A percentile compares a stretch with the other conserved stretches of the same genome.
Conservation (phyloP, 53 echinoderm and acorn worm species). For the Luidia sarsii region DNA sequence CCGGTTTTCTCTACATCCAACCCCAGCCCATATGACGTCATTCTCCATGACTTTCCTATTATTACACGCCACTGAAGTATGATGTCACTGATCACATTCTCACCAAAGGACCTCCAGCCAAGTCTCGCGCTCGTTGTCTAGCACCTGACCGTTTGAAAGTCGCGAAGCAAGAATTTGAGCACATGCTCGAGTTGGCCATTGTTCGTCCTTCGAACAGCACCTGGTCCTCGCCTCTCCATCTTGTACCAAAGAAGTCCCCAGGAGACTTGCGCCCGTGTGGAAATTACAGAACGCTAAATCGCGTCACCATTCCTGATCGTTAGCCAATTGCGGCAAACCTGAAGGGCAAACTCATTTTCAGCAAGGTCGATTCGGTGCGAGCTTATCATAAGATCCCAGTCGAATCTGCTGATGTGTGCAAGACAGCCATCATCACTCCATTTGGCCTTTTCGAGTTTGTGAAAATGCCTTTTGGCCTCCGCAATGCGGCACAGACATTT, state of each 20-base stretch:
- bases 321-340: slow-evolving; percentile 46
- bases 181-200: slow-evolving; percentile 47
- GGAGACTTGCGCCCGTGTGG: slow-evolving; percentile 62
- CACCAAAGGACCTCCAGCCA: slow-evolving; percentile 44
- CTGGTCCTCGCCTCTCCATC: slow-evolving; percentile 50
- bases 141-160: slow-evolving; percentile 11
- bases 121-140: slow-evolving; percentile 29
- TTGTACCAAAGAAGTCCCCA: slow-evolving; percentile 43
- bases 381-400: slow-evolving; percentile 10
- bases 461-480: neutral
- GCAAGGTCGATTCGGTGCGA: slow-evolving; percentile 49
- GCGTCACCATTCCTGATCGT: slow-evolving; percentile 39
- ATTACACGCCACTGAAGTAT: slow-evolving; percentile 34
- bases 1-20: slow-evolving; percentile 1
- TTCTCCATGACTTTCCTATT: slow-evolving; percentile 4
- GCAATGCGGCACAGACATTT: slow-evolving; percentile 35
- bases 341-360: slow-evolving; percentile 9
- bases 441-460: slow-evolving; percentile 21
- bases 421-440: slow-evolving; percentile 17
- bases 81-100: slow-evolving; percentile 48
- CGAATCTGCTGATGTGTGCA: neutral
- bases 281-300: slow-evolving; percentile 53
- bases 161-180: slow-evolving; percentile 32
- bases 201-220: slow-evolving; percentile 34
- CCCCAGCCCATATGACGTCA: slow-evolving; percentile 12